These are phyloP conservation scores for Octopus bimaculoides DNA, from an alignment of 1,140 invertebrate genomes.

Conservation along the genomic window DNA sequence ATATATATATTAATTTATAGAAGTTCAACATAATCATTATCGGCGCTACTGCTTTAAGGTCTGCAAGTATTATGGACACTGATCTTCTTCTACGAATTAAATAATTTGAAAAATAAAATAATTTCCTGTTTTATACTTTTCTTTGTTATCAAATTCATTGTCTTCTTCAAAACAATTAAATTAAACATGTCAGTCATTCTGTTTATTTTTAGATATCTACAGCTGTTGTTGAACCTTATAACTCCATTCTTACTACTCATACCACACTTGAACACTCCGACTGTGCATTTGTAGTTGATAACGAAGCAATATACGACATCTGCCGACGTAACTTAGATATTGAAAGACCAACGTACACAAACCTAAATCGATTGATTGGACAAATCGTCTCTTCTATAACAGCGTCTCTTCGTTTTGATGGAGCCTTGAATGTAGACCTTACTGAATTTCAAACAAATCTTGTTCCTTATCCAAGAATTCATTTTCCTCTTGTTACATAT, in stretches of 20 bases:
- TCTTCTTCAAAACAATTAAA: no score
- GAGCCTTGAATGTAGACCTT: constrained; percentile 4
- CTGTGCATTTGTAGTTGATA: not conserved
- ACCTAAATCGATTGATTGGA: constrained; percentile 6
- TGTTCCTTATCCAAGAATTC: constrained; percentile 12
- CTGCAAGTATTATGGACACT: no score
- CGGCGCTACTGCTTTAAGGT: no score
- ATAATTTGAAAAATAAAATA: no score
- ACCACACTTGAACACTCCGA: constrained; percentile 37
- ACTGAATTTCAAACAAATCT: constrained; percentile 11
- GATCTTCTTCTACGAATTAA: no score
- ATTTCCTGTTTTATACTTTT: no score
- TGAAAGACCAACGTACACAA: constrained; percentile 6
- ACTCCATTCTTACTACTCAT: constrained; percentile 50
- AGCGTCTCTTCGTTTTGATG: constrained; percentile 9
- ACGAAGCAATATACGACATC: constrained; percentile 10
- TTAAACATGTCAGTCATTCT: not conserved
- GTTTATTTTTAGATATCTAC: constrained; percentile 35
- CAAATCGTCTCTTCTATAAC: constrained; percentile 11
- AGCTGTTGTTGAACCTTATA: constrained; percentile 56
- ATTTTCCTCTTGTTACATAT: constrained; percentile 10
- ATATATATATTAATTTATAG: no score
- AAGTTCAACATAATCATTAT: no score
- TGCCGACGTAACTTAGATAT: constrained; percentile 10
- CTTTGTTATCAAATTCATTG: no score